These are phyloP conservation scores for Muricea muricata DNA, from an alignment of 92 coral and sea anemone genomes.

Conservation along the genomic window DNA sequence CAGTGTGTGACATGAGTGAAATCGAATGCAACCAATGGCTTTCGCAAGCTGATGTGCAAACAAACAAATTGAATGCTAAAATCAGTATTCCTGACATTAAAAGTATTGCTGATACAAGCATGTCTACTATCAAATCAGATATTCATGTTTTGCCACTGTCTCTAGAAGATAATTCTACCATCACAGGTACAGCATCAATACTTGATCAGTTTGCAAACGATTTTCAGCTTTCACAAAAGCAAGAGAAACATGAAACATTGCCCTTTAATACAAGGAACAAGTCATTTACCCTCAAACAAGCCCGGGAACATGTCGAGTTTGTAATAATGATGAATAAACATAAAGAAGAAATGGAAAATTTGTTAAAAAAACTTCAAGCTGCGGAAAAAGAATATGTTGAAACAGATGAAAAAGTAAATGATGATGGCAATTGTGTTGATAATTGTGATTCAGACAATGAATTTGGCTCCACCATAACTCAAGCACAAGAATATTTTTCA, in stretches of 20 bases:
- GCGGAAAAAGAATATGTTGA: conserved; percentile 13
- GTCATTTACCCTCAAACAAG: conserved; percentile 55
- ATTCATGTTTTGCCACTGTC: conserved; percentile 59
- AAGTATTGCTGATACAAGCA: background rate
- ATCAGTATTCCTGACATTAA: conserved; percentile 1
- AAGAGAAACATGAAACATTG: conserved; percentile 26
- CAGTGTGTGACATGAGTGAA: conserved; percentile 23
- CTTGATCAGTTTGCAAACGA: conserved; percentile 67
- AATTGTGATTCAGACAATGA: conserved; percentile 41
- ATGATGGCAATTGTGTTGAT: conserved; percentile 18
- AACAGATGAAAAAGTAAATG: background rate
- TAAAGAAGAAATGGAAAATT: conserved; percentile 44
- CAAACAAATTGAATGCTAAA: background rate
- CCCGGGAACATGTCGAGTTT: conserved; percentile 51
- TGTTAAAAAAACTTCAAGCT: background rate
- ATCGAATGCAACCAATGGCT: conserved; percentile 35
- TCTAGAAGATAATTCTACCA: conserved; percentile 50
- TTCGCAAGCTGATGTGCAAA: too few relatives aligned
- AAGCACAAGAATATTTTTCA: background rate
- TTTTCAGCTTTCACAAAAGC: conserved; percentile 42
- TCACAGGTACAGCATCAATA: conserved; percentile 58
- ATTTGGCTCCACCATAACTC: conserved; percentile 11
- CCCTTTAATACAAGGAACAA: conserved; percentile 50
- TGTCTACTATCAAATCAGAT: conserved; percentile 30
- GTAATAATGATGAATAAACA: conserved; percentile 34